Conservation (phyloP, 2,797 vertebrate species). For the Takifugu rubripes region DNA sequence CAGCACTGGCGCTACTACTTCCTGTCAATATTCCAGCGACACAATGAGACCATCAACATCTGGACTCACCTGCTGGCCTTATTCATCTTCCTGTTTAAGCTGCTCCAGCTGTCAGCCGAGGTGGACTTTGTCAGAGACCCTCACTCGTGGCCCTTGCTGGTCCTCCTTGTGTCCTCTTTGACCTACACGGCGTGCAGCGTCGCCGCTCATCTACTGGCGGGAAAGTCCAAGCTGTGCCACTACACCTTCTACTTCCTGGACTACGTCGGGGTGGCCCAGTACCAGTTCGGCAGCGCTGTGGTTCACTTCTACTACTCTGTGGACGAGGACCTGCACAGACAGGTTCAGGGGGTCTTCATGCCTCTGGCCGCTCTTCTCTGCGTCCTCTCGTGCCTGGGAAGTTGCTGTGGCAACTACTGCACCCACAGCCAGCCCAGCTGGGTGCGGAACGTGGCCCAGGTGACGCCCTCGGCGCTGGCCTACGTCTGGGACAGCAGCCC, state of each 20-base stretch:
- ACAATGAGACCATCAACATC: conserved; percentile 89
- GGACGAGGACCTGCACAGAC: conserved; percentile 73
- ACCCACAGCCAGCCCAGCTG: conserved; percentile 62
- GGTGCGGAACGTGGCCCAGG: conserved; percentile 80
- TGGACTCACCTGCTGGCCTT: conserved; percentile 87
- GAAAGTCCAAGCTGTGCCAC: conserved; percentile 86
- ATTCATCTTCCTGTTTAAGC: conserved; percentile 71
- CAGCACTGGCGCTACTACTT: conserved; percentile 87
- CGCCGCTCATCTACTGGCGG: conserved; percentile 83
- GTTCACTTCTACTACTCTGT: conserved; percentile 85
- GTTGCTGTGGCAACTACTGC: conserved; percentile 85
- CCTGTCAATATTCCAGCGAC: conserved; percentile 83
- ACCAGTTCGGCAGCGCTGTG: conserved; percentile 87
- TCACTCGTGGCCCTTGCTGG: conserved; percentile 82
- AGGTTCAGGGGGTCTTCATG: conserved; percentile 76
- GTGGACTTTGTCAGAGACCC: conserved; percentile 80
- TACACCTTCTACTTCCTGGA: conserved; percentile 88
- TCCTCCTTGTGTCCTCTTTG: conserved; percentile 79
- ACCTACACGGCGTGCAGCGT: conserved; percentile 81
- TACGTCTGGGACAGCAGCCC: conserved; percentile 88
- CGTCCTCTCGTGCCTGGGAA: conserved; percentile 85
- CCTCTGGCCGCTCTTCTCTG: conserved; percentile 75
- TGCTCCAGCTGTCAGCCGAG: conserved; percentile 57
- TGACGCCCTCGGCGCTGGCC: conserved; percentile 81
- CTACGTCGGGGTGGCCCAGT: conserved; percentile 87